phyloP scores from a whole-genome alignment of 2,888 invertebrate species.

The Habroteleia sp. region DNA sequence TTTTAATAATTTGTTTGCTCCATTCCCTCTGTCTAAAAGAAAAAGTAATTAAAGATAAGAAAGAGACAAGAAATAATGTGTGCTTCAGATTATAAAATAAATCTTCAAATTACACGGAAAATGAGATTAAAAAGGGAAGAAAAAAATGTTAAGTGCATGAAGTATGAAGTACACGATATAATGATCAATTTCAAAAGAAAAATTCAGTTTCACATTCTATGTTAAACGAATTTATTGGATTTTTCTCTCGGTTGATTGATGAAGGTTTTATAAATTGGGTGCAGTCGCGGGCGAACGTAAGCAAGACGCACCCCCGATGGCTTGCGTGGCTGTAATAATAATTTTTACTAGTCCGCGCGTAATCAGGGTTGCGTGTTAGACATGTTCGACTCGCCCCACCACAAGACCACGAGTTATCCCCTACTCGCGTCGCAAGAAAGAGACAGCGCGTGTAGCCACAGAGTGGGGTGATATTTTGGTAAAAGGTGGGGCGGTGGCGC shows the following conservation, averaged over 20 bases:
- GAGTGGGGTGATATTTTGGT: slow-evolving; percentile 68
- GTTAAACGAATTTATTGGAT: not conserved
- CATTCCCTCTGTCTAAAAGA: no score
- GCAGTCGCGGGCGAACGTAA: slow-evolving; percentile 1
- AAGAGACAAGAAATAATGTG: no score
- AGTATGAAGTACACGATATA: no score
- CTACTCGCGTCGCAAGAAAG: slow-evolving; percentile 60
- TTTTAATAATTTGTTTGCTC: no score
- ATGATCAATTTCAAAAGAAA: not conserved
- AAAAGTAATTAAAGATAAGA: no score
- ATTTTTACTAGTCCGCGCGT: slow-evolving; percentile 79
- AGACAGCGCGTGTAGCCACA: slow-evolving; percentile 57
- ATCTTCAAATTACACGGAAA: no score
- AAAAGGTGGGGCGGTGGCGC: slow-evolving; percentile 65
- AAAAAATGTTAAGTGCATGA: no score
- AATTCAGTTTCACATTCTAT: no score
- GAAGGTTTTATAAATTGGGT: slow-evolving; percentile 20
- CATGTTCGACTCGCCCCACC: slow-evolving; percentile 74
- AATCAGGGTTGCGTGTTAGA: slow-evolving; percentile 79
- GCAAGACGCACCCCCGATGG: slow-evolving; percentile 29
- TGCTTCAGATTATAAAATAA: no score
- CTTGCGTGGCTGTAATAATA: slow-evolving; percentile 73
- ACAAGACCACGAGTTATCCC: slow-evolving; percentile 63
- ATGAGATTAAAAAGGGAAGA: no score
- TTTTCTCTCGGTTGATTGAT: slow-evolving; percentile 18